These are phyloP conservation scores for Parthenolecanium corni DNA, from an alignment of 2,888 invertebrate species.

Conservation along the genomic window DNA sequence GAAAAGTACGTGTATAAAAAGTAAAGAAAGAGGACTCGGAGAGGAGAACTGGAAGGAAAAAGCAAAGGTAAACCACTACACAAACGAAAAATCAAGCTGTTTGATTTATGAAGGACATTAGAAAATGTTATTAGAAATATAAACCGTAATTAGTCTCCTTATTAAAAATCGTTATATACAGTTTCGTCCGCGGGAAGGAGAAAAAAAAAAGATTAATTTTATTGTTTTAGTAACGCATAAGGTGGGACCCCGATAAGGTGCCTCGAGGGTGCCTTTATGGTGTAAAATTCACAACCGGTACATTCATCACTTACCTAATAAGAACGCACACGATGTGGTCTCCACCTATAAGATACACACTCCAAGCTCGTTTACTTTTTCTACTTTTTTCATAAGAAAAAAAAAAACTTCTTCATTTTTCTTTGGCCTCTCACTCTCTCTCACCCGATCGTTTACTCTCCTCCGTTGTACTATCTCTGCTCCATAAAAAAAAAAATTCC, in stretches of 20 bases:
- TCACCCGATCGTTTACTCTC: no score
- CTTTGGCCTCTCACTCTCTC: conserved; percentile 9
- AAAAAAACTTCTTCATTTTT: no score
- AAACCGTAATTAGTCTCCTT: conserved; percentile 28
- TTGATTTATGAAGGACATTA: conserved; percentile 29
- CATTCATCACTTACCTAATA: conserved; percentile 28
- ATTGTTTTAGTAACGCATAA: conserved; percentile 28
- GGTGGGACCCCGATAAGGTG: conserved; percentile 26
- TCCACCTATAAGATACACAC: conserved; percentile 17
- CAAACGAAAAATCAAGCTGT: conserved; percentile 25
- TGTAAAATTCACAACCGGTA: conserved; percentile 27
- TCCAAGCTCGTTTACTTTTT: no score
- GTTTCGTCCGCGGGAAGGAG: conserved; percentile 21
- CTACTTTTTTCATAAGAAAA: no score
- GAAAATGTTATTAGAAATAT: conserved; percentile 28
- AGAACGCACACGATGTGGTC: conserved; percentile 28
- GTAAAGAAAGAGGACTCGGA: no score
- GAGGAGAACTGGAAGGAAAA: no score
- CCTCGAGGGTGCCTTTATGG: conserved; percentile 22
- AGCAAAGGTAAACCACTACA: no score
- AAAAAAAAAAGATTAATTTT: conserved; percentile 25
- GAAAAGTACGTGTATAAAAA: no score
- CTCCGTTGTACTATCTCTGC: no score
- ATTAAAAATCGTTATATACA: conserved; percentile 28
- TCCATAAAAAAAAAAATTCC: no score